Evolutionary conservation across 1,140 invertebrate genomes (phyloP), one percentile per base, ranked within the genome.

Genomic region (Atta cephalotes): DNA sequence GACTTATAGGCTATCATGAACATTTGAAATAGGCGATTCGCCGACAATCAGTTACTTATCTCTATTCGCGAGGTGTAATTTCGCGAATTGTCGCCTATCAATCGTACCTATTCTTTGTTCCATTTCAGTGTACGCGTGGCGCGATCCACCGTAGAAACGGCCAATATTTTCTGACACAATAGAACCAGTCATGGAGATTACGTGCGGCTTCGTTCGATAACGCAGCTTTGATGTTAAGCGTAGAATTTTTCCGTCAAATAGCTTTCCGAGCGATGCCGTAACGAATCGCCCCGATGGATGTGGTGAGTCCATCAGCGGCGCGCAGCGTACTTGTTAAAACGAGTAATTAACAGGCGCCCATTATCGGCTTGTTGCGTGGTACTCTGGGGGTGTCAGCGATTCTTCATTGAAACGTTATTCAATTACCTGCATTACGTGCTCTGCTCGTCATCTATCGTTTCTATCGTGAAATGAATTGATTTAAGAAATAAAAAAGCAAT

Each of bases 61-160:
- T 84, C 82, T 72, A 86, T 87, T 87, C 78, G 21, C 62, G 70
- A 63, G 56, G 31, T 85, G 85, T 91, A 92, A 92, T 91, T 92
- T 89, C 74, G 76, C 56, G 79, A 87, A 92, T 92, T 88, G 81
- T 63, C 51, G 68, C 51, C 49, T 78, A 92, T 91, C 86, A 89
- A 92, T 93, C 88, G 90, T 21, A 35, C 51, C 39, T 45, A 45
- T 45, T 6, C n/a, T 9, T 21, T 25, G 60, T 35, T 49, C 53
- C 49, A 79, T 81, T 85, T 85, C 76, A 70, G 79, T 63, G 63
- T 76, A 72, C 31, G 70, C 25, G 25, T 39, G 14, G 18, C 12
- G 35, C 28, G 71, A 3, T 56, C 28, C 16, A 58, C 66, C 28
- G 18, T 63, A 12, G 62, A 81, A 81, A 80, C 74, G 68, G 18